Percentiles rank a stretch among this genome's conserved stretches.
phyloP scores from a whole-genome alignment of 2,888 invertebrate genomes.

The Tholera decimalis region DNA sequence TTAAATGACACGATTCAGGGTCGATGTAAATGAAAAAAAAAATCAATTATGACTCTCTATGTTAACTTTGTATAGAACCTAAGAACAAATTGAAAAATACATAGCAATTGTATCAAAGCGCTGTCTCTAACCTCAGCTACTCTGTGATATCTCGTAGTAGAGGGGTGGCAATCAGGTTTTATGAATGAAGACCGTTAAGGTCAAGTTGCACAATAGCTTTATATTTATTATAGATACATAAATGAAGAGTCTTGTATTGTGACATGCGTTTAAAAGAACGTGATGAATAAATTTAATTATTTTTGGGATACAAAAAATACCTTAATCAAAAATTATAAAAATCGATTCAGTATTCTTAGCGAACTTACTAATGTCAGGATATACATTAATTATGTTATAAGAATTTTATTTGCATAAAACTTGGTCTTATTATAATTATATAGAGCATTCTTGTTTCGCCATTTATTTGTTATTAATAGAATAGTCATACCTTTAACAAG shows the following conservation, averaged over 20 bases:
- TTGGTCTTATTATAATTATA: no score
- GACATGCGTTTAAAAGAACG: neutral
- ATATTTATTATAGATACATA: neutral
- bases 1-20: no score
- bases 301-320: no score
- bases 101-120: neutral
- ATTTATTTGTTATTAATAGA: no score
- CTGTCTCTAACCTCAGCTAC: slow-evolving; percentile 50
- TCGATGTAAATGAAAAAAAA: neutral
- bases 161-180: slow-evolving; percentile 64
- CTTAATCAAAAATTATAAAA: no score
- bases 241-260: slow-evolving; percentile 9
- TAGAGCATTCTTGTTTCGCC: no score
- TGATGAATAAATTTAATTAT: slow-evolving; percentile 12
- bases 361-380: no score
- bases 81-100: neutral
- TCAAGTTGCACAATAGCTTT: slow-evolving; percentile 26
- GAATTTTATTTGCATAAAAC: no score
- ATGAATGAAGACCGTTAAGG: slow-evolving; percentile 56
- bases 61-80: neutral
- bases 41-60: no score
- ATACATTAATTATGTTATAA: no score
- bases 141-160: slow-evolving; percentile 46
- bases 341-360: no score
- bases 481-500: slow-evolving; percentile 40